phyloP scores from a whole-genome alignment of 2,888 invertebrate species.

The Labia minor region DNA sequence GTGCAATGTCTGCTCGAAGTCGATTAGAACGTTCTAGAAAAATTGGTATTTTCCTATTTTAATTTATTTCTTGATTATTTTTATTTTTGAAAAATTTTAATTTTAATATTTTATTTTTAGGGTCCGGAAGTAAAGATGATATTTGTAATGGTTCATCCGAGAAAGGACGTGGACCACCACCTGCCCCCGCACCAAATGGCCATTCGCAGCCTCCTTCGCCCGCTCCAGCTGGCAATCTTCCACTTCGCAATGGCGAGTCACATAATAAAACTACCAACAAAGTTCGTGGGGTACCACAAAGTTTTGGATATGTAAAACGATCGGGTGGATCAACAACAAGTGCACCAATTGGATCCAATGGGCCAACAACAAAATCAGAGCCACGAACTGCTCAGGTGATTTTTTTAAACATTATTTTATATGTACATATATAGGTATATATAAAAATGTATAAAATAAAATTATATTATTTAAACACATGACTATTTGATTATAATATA shows the following conservation, averaged over 20 bases:
- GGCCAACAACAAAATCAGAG: constrained; percentile 35
- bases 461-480: too few species aligned
- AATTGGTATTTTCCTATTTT: not conserved
- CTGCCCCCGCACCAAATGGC: constrained; percentile 18
- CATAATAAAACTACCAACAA: constrained; percentile 41
- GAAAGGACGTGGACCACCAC: not conserved
- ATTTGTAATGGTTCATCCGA: not conserved
- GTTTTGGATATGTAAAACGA: constrained; percentile 75
- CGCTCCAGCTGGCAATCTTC: constrained; percentile 17
- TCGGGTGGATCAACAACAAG: constrained; percentile 25
- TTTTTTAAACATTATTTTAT: too few species aligned
- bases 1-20: not conserved
- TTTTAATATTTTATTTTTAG: too few species aligned
- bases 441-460: too few species aligned
- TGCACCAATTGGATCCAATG: constrained; percentile 44
- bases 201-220: constrained; percentile 14
- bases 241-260: constrained; percentile 21
- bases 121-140: not conserved
- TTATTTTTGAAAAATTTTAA: too few species aligned
- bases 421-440: too few species aligned
- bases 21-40: not conserved
- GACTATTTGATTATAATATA: too few species aligned
- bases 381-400: constrained; percentile 59
- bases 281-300: constrained; percentile 61
- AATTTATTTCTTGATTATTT: too few species aligned